These are phyloP conservation scores for Spinus olivaceus DNA, from an alignment of 2,797 vertebrate genomes.

Conservation along the genomic window DNA sequence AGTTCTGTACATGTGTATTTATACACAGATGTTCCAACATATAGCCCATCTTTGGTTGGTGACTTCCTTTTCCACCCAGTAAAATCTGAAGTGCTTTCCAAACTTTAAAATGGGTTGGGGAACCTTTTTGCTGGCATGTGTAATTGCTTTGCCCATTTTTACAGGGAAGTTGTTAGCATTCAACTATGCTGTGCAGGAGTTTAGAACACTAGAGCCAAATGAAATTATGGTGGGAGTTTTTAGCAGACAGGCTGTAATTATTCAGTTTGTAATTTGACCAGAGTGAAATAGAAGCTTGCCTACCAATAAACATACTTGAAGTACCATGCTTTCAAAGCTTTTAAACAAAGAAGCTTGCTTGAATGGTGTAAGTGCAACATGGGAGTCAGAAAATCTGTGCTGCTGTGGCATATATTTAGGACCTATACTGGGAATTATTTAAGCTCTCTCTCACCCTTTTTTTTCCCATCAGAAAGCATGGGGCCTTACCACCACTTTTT, in stretches of 20 bases:
- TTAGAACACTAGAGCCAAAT: constrained; percentile 26
- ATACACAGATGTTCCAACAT: background rate
- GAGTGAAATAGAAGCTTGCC: constrained; percentile 57
- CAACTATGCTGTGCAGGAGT: background rate
- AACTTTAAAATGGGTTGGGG: background rate
- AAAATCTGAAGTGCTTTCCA: background rate
- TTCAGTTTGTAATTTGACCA: constrained; percentile 61
- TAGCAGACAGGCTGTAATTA: constrained; percentile 57
- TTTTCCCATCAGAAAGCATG: background rate
- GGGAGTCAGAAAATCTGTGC: background rate
- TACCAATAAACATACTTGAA: constrained; percentile 52
- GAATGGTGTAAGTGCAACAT: background rate
- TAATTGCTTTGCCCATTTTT: background rate
- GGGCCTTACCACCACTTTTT: background rate
- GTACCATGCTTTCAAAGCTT: constrained; percentile 39
- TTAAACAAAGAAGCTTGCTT: constrained; percentile 20
- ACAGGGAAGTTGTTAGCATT: background rate
- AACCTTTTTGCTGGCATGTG: background rate
- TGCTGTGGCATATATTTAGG: background rate
- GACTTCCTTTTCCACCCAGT: background rate
- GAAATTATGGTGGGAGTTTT: constrained; percentile 57
- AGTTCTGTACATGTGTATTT: background rate
- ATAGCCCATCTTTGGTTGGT: background rate
- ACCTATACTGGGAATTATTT: background rate
- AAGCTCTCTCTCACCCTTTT: background rate